These are phyloP conservation scores for Hypothenemus hampei DNA, from an alignment of 1,140 invertebrate genomes.

Conservation along the genomic window DNA sequence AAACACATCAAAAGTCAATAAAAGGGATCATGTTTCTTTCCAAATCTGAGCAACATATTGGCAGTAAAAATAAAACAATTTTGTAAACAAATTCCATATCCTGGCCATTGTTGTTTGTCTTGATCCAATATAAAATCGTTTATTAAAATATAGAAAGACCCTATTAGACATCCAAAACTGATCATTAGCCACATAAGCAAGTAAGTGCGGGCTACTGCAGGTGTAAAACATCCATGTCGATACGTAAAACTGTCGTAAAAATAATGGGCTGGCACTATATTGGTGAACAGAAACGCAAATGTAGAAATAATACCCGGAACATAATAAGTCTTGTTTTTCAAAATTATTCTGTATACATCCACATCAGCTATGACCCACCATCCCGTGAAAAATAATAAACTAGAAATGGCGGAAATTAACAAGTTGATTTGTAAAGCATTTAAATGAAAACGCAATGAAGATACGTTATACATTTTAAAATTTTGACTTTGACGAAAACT, in stretches of 20 bases:
- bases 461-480: constrained; percentile 6
- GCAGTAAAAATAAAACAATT: constrained; percentile 30
- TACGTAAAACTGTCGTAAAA: constrained; percentile 21
- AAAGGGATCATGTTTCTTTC: constrained; percentile 24
- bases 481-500: no score
- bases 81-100: constrained; percentile 31
- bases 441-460: background rate
- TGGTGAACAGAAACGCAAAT: constrained; percentile 27
- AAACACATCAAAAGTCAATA: constrained; percentile 3
- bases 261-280: constrained; percentile 24
- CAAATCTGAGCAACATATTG: constrained; percentile 30
- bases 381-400: constrained; percentile 28
- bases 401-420: constrained; percentile 18
- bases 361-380: constrained; percentile 35
- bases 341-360: constrained; percentile 12
- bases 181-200: constrained; percentile 28
- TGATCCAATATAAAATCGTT: constrained; percentile 29
- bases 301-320: constrained; percentile 28
- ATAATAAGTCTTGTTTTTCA: constrained; percentile 19
- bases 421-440: constrained; percentile 14
- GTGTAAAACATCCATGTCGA: constrained; percentile 15
- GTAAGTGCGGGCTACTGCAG: constrained; percentile 17
- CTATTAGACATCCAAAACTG: constrained; percentile 31
- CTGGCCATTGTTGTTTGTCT: constrained; percentile 26
- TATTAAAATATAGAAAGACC: constrained; percentile 26